Conservation (phyloP, 2,113 vertebrate species). For the Burhinus bistriatus region DNA sequence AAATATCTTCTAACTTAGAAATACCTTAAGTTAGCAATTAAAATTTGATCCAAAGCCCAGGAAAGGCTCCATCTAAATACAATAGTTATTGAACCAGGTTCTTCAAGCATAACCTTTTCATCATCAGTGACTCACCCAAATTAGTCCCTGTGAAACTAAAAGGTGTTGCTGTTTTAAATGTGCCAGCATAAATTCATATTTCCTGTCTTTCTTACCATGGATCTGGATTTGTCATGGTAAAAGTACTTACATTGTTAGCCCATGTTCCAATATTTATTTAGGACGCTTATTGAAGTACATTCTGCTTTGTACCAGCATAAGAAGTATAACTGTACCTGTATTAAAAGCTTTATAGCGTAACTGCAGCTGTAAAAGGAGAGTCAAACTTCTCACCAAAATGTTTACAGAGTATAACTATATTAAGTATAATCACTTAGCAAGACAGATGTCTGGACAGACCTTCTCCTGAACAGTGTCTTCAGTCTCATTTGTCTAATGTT, state of each 20-base stretch:
- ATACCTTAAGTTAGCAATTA: neutral
- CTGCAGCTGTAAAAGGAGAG: neutral
- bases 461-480: neutral
- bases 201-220: neutral
- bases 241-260: neutral
- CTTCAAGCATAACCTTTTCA: slow-evolving; percentile 38
- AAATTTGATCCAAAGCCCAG: neutral
- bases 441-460: neutral
- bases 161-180: neutral
- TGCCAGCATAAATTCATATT: neutral
- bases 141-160: neutral
- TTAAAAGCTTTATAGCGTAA: neutral
- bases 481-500: neutral
- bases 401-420: neutral
- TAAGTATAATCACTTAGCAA: neutral
- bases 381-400: neutral
- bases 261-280: neutral
- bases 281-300: neutral
- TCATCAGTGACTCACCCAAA: neutral
- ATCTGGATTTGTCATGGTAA: neutral
- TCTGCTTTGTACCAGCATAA: neutral
- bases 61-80: slow-evolving; percentile 19
- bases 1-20: slow-evolving; percentile 26
- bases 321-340: neutral
- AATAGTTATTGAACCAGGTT: slow-evolving; percentile 39